Base-by-base conservation (phyloP, 1,140 invertebrate genomes). In the Adoxophyes honmai region DNA sequence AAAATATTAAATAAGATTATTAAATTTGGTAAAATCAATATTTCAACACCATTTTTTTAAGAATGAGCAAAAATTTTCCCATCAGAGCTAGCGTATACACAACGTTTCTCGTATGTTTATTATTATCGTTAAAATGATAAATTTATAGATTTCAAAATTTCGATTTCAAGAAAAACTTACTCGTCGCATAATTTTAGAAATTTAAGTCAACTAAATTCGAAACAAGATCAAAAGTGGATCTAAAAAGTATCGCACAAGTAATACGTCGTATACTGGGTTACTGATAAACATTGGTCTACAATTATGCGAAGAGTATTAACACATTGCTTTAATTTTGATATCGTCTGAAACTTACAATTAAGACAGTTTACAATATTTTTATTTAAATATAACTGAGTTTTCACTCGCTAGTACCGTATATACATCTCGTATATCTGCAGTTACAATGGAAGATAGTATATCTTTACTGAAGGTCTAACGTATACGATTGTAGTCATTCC, bases 1-100 rank as follows among this genome's bases (percentile, higher is more conserved):
- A 90, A 48, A 90, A 90, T 90, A 90, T 90, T 88, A 89, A 90
- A 90, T 90, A 90, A 89, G 86, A 89, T 86, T 88, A 89, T 86
- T 86, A 82, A 86, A 90, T 90, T 90, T 90, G 86, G 89, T 90
- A 89, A 90, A 90, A 90, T 89, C 82, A 90, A 89, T 90, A 85
- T 86, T 86, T 86, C 74, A 86, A 88, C 85, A 88, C 81, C 75
- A 74, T 75, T 85, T 81, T 75, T 68, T 68, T 79, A 89, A 86
- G 86, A 84, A 89, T 90, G 89, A 90, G 89, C 89, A 90, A 89
- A 89, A 84, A 70, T 39, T 78, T 73, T 76, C 87, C 86, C 85
- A 79, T 88, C 89, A 84, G 87, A 87, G 84, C 76, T 87, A 89
- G 88, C 89, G 89, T 89, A 90, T 90, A 90, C 89, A 88, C 85